A percentile compares a stretch with the other conserved stretches of the same genome.
Conservation (phyloP, 2,797 vertebrate species). For the Galaxias olidus region DNA sequence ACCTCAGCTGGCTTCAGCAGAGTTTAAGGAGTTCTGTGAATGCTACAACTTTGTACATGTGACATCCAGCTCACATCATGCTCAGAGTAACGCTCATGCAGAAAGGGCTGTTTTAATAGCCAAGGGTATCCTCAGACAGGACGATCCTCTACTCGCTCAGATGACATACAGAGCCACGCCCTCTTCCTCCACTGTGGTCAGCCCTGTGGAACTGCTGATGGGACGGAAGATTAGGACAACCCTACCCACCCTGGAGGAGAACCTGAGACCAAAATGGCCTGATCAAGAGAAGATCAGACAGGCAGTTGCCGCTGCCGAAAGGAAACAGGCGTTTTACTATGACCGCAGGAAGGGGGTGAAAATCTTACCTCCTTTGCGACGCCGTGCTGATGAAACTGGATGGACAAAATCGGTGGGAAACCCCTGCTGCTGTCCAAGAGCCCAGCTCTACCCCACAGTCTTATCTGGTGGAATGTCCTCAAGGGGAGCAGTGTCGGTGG, state of each 20-base stretch:
- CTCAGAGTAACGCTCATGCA: constrained; percentile 25
- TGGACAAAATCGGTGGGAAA: constrained; percentile 21
- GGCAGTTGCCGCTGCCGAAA: constrained; percentile 6
- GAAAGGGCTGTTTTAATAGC: constrained; percentile 18
- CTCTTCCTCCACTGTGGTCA: neutral
- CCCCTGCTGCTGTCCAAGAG: constrained; percentile 11
- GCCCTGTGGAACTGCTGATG: constrained; percentile 27
- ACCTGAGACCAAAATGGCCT: constrained; percentile 1
- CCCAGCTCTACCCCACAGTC: constrained; percentile 9
- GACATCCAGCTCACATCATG: constrained; percentile 13
- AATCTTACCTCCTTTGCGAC: constrained; percentile 8
- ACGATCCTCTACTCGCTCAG: constrained; percentile 19
- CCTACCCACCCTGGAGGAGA: neutral
- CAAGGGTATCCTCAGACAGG: constrained; percentile 20
- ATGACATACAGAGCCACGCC: constrained; percentile 23
- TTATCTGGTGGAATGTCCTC: constrained; percentile 3
- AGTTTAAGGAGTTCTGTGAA: constrained; percentile 4
- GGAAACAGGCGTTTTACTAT: constrained; percentile 8
- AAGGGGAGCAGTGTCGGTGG: constrained; percentile 8
- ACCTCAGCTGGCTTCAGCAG: constrained; percentile 4
- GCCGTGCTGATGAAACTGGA: constrained; percentile 19
- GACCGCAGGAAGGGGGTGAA: constrained; percentile 14
- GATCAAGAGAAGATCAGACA: constrained; percentile 4
- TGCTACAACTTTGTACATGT: constrained; percentile 17
- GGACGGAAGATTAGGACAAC: constrained; percentile 7